phyloP scores from a whole-genome alignment of 2,113 vertebrate genomes.

The Perognathus longimembris region DNA sequence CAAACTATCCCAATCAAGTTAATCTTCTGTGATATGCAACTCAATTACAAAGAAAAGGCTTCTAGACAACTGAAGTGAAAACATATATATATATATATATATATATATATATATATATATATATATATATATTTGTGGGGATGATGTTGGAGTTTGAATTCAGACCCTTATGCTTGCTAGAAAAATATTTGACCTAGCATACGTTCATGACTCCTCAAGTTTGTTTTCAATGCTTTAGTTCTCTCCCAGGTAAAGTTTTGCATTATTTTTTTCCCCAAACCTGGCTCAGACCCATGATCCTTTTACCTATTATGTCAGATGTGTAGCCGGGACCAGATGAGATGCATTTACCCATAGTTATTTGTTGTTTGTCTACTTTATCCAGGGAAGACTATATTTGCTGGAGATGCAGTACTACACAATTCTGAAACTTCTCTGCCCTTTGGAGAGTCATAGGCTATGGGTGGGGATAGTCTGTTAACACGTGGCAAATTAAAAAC shows the following conservation, averaged over 20 bases:
- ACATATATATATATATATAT: too few species aligned
- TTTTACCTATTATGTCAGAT: too few species aligned
- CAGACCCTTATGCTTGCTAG: too few species aligned
- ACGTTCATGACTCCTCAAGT: too few species aligned
- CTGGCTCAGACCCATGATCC: too few species aligned
- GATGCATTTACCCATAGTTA: background rate
- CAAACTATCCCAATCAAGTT: constrained; percentile 1
- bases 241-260: too few species aligned
- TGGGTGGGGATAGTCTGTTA: background rate
- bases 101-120: too few species aligned
- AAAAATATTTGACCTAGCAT: too few species aligned
- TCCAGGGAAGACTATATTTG: background rate
- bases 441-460: background rate
- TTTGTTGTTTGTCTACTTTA: background rate
- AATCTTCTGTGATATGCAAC: constrained; percentile 52
- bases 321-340: background rate
- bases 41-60: constrained; percentile 67
- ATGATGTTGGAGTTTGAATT: too few species aligned
- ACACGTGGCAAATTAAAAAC: background rate
- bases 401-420: background rate
- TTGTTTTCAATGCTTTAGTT: too few species aligned
- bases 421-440: background rate
- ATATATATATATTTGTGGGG: too few species aligned
- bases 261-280: too few species aligned
- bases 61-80: constrained; percentile 65